Evolutionary conservation across 2,797 vertebrate species (phyloP).

Genomic region (Pseudocheirus occidentalis): DNA sequence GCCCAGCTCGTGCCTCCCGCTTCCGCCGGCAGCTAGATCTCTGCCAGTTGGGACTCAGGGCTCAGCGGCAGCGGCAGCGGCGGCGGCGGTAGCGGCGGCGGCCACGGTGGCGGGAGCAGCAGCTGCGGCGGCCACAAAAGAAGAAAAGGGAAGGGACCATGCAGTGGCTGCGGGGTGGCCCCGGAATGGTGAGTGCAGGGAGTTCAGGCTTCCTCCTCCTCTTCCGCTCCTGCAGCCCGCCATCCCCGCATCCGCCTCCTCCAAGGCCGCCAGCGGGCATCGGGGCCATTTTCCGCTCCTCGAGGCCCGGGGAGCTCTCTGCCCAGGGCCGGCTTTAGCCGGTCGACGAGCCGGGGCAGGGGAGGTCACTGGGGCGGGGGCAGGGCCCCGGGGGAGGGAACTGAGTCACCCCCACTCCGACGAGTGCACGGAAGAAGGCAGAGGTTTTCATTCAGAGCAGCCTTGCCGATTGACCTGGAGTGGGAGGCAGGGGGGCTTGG

Average conservation of each 20-base stretch:
- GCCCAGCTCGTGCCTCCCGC: constrained; percentile 68
- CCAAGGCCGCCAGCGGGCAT: constrained; percentile 54
- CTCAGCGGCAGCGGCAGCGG: not conserved
- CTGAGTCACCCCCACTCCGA: not conserved
- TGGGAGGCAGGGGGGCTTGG: not conserved
- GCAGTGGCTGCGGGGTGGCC: constrained; percentile 87
- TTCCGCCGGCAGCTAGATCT: constrained; percentile 61
- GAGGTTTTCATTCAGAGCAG: not conserved
- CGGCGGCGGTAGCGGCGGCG: not conserved
- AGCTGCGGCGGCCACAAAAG: not conserved
- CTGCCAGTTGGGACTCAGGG: constrained; percentile 1
- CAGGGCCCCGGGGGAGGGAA: not conserved
- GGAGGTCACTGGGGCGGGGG: not conserved
- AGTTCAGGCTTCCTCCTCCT: constrained; percentile 72
- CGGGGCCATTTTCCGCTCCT: constrained; percentile 45
- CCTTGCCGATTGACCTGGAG: not conserved
- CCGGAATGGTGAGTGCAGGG: constrained; percentile 87
- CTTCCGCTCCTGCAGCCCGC: not conserved
- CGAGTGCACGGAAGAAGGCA: not conserved
- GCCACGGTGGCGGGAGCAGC: not conserved
- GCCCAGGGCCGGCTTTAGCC: not conserved
- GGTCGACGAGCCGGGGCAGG: not conserved
- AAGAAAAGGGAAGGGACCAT: constrained; percentile 70
- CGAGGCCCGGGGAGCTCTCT: not conserved
- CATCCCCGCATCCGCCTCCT: constrained; percentile 77